Conservation (phyloP, 2,113 vertebrate genomes). For the Elanus axillaris region DNA sequence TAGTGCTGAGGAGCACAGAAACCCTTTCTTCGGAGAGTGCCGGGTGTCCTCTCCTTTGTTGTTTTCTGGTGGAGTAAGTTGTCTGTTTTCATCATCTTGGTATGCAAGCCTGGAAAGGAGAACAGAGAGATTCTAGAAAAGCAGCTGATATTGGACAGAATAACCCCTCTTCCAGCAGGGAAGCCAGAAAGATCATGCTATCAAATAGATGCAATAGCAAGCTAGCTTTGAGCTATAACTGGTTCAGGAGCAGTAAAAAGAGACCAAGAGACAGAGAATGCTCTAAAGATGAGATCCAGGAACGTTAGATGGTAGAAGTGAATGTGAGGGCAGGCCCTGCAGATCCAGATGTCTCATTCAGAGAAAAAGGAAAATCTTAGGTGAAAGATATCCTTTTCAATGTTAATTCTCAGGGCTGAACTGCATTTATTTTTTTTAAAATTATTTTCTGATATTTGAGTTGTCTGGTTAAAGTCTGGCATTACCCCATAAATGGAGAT, state of each 20-base stretch:
- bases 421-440: not conserved
- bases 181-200: not conserved
- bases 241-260: not conserved
- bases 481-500: not conserved
- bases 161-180: not conserved
- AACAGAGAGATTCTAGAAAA: not conserved
- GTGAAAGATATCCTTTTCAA: not conserved
- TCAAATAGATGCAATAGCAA: not conserved
- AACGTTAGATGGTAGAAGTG: not conserved
- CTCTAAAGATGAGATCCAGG: not conserved
- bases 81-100: conserved; percentile 90
- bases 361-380: not conserved
- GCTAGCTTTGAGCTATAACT: not conserved
- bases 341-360: not conserved
- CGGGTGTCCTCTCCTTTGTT: conserved; percentile 72
- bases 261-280: not conserved
- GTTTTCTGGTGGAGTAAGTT: conserved; percentile 84
- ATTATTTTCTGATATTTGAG: not conserved
- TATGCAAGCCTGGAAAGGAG: conserved; percentile 83
- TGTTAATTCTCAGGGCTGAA: not conserved
- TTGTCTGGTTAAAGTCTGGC: not conserved
- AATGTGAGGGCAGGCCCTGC: not conserved
- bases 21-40: conserved; percentile 86
- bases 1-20: conserved; percentile 89
- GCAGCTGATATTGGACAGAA: not conserved